phyloP scores from a whole-genome alignment of 2,113 vertebrate species.

The Pimephales promelas region DNA sequence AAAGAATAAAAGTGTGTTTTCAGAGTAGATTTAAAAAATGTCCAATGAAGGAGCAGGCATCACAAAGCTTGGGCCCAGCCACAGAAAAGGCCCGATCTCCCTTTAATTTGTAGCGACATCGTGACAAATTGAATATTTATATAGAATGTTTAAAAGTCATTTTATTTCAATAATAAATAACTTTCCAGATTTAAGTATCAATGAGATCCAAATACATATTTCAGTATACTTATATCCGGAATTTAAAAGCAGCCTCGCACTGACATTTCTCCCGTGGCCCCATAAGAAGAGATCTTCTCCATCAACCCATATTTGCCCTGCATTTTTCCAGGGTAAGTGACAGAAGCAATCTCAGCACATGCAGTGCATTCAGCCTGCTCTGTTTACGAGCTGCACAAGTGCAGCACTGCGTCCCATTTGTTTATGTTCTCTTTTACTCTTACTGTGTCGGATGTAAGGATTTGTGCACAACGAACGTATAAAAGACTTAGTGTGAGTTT shows the following conservation, averaged over 20 bases:
- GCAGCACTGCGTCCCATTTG: constrained; percentile 11
- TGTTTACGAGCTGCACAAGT: neutral
- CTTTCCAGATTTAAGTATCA: neutral
- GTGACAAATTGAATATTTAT: neutral
- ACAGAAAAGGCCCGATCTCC: too few species aligned
- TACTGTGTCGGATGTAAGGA: neutral
- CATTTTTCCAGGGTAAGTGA: constrained; percentile 28
- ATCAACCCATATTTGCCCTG: constrained; percentile 36
- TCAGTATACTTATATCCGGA: neutral
- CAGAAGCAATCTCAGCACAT: constrained; percentile 35
- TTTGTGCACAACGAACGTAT: neutral
- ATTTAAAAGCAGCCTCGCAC: neutral
- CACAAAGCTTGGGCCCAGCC: too few species aligned
- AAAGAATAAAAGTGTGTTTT: too few species aligned
- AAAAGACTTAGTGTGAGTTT: neutral
- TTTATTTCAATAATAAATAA: neutral
- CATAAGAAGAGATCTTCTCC: constrained; percentile 25
- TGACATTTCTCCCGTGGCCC: neutral
- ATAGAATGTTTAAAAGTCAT: neutral
- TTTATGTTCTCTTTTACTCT: constrained; percentile 16
- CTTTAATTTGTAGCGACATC: too few species aligned
- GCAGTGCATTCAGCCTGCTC: neutral
- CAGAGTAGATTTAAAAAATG: too few species aligned
- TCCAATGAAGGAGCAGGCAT: too few species aligned
- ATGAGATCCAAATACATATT: neutral